Evolutionary conservation across 2,113 vertebrate genomes (phyloP), one percentile per base, ranked within the genome.

Genomic region (Mohoua ochrocephala): DNA sequence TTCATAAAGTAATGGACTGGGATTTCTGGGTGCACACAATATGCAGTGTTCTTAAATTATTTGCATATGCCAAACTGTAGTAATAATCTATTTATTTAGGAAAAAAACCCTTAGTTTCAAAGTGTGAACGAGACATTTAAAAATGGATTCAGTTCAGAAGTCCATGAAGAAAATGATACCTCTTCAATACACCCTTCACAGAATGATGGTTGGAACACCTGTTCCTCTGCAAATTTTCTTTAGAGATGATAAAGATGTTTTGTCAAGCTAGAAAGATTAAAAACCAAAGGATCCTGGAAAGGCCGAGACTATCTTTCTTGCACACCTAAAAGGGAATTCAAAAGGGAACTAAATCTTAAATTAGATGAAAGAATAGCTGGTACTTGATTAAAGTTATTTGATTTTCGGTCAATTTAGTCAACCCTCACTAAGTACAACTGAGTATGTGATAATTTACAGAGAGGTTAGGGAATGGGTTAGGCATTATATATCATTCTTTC

Each of bases 31-130:
- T 9, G 6, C 13, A 56, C 41, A 9, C 20, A 60, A 47, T 52
- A 63, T 65, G 13, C 3, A 33, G 23, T 18, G 7, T 53, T 87
- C 33, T 87, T 63, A 78, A 78, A 71, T 67, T 87, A 80, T 67
- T 91, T 91, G 6, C 26, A 12, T 59, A 41, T 31, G 11, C 49
- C n/a, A 52, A 75, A 68, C 39, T 60, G 53, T 45, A 75, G 35
- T 30, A 93, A 54, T 68, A 78, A 86, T 15, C 13, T 91, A 52
- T 27, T 67, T 70, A 50, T 44, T 61, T 65, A 37, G 19, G 28
- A 31, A 15, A 76, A 71, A 63, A 10, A 5, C 0, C 0, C 11
- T 74, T 30, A 0, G 0, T 57, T 91, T 78, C 33, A 67, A 86
- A 87, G 19, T 6, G 30, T 54, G 23, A 26, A 56, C 60, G 7